Evolutionary conservation across 1,140 invertebrate genomes (phyloP).

Genomic region (Ylistrum balloti): DNA sequence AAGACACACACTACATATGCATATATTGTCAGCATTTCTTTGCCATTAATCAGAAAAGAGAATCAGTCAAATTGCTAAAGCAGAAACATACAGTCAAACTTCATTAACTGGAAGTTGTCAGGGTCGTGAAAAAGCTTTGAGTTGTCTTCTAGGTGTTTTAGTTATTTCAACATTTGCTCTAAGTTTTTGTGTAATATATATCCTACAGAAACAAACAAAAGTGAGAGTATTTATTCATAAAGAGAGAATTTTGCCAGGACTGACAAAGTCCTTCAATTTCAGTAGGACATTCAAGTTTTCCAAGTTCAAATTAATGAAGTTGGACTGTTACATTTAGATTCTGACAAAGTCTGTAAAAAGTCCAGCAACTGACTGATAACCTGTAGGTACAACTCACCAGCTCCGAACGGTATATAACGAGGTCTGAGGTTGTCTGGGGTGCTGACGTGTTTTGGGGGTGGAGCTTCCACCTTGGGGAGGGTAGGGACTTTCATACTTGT

Average conservation of each 20-base stretch:
- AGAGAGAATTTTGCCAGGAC: no score
- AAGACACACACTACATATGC: no score
- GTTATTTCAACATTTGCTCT: neutral
- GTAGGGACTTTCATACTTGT: neutral
- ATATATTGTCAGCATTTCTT: no score
- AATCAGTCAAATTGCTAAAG: no score
- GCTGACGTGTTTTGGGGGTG: neutral
- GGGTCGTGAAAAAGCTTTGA: no score
- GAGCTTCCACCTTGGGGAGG: neutral
- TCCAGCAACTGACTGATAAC: neutral
- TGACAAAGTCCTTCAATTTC: no score
- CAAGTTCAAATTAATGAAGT: neutral
- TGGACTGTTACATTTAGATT: neutral
- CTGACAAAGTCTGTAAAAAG: neutral
- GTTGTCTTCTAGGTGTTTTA: no score
- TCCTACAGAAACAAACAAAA: neutral
- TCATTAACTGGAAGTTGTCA: no score
- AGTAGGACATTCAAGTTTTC: no score
- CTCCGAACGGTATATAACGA: neutral
- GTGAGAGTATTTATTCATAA: no score
- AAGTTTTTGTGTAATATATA: neutral
- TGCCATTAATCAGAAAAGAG: no score
- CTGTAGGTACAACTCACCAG: neutral
- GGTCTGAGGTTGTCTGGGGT: neutral
- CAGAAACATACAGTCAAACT: no score